Evolutionary conservation across 2,888 invertebrate species (phyloP), one percentile per base, ranked within the genome.

Genomic region (Argyra leucocephala): DNA sequence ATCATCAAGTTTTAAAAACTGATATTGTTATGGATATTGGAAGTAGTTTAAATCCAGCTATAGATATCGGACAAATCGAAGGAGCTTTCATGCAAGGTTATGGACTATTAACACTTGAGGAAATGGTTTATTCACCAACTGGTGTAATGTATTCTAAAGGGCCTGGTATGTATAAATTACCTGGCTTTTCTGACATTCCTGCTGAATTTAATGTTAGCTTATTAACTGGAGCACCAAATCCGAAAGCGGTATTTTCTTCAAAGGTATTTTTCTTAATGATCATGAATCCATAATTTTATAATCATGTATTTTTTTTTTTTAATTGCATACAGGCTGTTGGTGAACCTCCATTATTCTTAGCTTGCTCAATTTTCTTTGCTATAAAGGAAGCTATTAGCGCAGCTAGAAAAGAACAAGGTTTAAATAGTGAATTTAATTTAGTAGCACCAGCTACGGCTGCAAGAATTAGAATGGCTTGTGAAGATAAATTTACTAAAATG

Each of bases 11-110:
- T 1, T 78, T 93, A 48, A 84, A 90, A 73, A 90, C 92, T 1
- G 95, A 97, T 74, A 96, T 97, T 71, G 95, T 97, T 0, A 96
- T 97, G 96, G 97, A 97, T 81, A 84, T 97, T 70, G 96, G 96
- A 1, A 88, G 91, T 71, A 96, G 96, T 79, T 81, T 97, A 65
- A 97, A 97, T 80, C 97, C 97, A 4, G 96, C 96, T 1, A 93
- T 97, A 69, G 97, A 97, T 73, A 91, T 97, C 71, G 97, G 96
- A 0, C 97, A 97, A 82, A 89, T 97, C 21, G 97, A 97, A 81
- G 97, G 97, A 3, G 97, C 85, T 0, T 97, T 96, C 73, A 84
- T 93, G 75, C 96, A 96, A 83, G 97, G 97, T 0, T 93, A 95
- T 73, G 97, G 96, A 1, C 78, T 97, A 65, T 95, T 91, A 73